Percentiles rank a stretch among this genome's conserved stretches.
phyloP scores from a whole-genome alignment of 2,113 vertebrate species.

The Ellobius talpinus region DNA sequence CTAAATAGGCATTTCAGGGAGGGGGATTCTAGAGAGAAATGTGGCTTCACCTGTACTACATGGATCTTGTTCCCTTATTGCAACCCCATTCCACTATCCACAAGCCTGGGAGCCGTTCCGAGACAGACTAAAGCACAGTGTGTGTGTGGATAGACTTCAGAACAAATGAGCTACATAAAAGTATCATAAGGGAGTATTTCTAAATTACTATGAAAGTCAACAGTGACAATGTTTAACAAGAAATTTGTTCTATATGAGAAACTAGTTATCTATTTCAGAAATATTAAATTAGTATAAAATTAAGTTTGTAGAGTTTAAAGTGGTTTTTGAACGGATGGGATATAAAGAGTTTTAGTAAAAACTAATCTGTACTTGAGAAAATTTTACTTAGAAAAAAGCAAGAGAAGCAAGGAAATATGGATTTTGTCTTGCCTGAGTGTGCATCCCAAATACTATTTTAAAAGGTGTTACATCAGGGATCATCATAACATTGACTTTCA shows the following conservation, averaged over 20 bases:
- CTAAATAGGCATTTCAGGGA: background rate
- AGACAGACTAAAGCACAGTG: background rate
- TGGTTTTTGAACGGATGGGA: background rate
- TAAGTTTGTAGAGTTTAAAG: slow-evolving; percentile 17
- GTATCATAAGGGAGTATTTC: background rate
- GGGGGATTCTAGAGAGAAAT: background rate
- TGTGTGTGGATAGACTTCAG: background rate
- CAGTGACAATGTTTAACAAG: background rate
- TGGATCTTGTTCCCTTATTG: background rate
- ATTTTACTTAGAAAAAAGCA: slow-evolving; percentile 1
- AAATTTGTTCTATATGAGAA: background rate
- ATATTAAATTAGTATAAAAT: background rate
- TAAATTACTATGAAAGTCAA: background rate
- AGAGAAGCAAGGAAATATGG: background rate
- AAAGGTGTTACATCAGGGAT: background rate
- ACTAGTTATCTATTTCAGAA: background rate
- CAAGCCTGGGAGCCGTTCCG: background rate
- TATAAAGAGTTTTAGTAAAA: slow-evolving; percentile 31
- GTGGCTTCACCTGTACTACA: background rate
- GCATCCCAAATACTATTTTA: background rate
- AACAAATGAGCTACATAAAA: background rate
- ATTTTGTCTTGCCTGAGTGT: background rate
- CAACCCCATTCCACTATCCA: background rate
- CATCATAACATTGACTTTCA: slow-evolving; percentile 44
- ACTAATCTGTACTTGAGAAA: background rate